Conservation (phyloP, 2,113 vertebrate species). For the Ammodytes dubius region DNA sequence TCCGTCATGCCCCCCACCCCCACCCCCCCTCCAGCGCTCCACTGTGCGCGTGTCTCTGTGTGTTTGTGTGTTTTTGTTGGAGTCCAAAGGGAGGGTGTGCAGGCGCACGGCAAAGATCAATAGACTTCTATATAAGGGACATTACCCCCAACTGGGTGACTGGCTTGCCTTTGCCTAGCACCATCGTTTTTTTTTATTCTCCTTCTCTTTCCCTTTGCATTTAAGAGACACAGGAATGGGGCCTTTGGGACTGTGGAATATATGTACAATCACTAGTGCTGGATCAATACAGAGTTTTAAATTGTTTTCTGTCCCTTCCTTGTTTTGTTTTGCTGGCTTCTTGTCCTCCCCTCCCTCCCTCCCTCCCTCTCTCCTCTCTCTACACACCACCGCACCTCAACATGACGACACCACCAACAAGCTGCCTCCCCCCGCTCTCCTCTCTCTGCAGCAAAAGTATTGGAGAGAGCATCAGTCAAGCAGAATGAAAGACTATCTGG, state of each 20-base stretch:
- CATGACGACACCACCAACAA: constrained; percentile 50
- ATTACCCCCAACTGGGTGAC: constrained; percentile 93
- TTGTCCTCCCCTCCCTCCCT: constrained; percentile 12
- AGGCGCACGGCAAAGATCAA: constrained; percentile 91
- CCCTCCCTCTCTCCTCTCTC: neutral
- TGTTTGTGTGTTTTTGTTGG: constrained; percentile 64
- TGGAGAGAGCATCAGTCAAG: constrained; percentile 65
- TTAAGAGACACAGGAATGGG: constrained; percentile 86
- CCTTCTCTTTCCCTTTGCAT: constrained; percentile 89
- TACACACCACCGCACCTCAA: constrained; percentile 32
- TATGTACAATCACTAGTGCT: constrained; percentile 88
- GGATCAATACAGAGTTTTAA: constrained; percentile 90
- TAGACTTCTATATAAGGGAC: constrained; percentile 97
- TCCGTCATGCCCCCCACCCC: constrained; percentile 91
- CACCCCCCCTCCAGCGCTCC: constrained; percentile 85
- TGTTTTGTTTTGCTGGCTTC: constrained; percentile 74
- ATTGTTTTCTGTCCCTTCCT: constrained; percentile 85
- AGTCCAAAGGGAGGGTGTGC: constrained; percentile 80
- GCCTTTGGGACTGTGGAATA: constrained; percentile 85
- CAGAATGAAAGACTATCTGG: constrained; percentile 70
- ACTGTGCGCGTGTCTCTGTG: constrained; percentile 63
- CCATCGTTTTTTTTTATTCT: constrained; percentile 90
- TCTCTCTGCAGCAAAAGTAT: constrained; percentile 52
- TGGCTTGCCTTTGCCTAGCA: constrained; percentile 88
- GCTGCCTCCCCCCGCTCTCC: constrained; percentile 16